phyloP scores from a whole-genome alignment of 1,140 invertebrate genomes.

The Marisa cornuarietis region DNA sequence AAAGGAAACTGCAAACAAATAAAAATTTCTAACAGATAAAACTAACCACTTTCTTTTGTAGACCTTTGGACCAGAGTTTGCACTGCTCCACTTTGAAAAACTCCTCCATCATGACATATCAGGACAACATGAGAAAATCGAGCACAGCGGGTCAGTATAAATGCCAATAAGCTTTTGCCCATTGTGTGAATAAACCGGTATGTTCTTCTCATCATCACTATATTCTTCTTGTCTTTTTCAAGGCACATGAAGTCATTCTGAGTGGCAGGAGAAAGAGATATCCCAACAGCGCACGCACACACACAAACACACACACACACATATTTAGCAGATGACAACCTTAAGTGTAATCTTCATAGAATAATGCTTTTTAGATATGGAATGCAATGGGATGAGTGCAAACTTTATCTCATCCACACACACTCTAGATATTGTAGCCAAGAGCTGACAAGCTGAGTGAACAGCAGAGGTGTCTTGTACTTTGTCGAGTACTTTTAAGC shows the following conservation, averaged over 20 bases:
- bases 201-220: conserved; percentile 39
- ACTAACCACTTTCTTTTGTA: conserved; percentile 18
- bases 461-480: too few species aligned
- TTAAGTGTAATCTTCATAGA: too few species aligned
- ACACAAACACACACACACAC: neutral
- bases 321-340: too few species aligned
- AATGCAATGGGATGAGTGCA: too few species aligned
- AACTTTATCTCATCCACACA: too few species aligned
- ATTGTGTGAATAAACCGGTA: conserved; percentile 41
- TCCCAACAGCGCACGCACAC: neutral
- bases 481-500: neutral
- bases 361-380: too few species aligned
- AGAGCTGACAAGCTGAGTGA: too few species aligned
- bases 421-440: too few species aligned
- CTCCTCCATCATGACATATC: conserved; percentile 40
- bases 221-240: conserved; percentile 30
- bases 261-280: neutral
- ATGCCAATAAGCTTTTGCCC: conserved; percentile 36
- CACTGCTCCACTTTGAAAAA: conserved; percentile 54
- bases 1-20: too few species aligned
- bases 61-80: conserved; percentile 42
- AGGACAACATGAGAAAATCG: conserved; percentile 43
- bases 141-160: conserved; percentile 37
- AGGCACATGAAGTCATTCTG: conserved; percentile 46
- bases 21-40: neutral